These are phyloP conservation scores for Zeugodacus cucurbitae DNA, from an alignment of 1,140 invertebrate genomes.

Conservation along the genomic window DNA sequence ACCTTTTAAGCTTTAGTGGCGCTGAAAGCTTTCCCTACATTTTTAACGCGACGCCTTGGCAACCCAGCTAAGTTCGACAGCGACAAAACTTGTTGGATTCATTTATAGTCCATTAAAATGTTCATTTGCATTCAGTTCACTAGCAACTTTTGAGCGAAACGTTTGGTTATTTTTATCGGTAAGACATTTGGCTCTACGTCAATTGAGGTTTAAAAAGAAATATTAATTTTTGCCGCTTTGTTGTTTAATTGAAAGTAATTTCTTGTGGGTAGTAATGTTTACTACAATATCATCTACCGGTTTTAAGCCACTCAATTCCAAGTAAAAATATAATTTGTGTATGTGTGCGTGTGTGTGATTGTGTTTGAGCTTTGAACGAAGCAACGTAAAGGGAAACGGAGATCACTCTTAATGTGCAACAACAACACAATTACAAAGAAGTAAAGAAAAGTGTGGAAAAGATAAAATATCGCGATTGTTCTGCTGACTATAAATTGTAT, in stretches of 20 bases:
- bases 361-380: neutral
- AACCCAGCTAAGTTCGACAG: neutral
- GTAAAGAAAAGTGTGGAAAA: neutral
- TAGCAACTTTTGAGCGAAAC: neutral
- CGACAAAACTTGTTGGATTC: constrained; percentile 8
- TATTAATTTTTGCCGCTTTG: neutral
- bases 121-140: neutral
- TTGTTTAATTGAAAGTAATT: constrained; percentile 40
- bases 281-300: neutral
- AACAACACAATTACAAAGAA: neutral
- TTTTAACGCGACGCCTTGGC: neutral
- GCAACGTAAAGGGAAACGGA: neutral
- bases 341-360: neutral
- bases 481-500: neutral
- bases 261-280: neutral
- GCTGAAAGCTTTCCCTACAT: neutral
- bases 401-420: neutral
- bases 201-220: neutral
- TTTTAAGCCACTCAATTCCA: neutral
- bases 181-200: neutral
- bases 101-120: neutral
- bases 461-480: neutral
- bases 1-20: neutral
- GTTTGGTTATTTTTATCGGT: neutral
- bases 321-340: constrained; percentile 5